phyloP scores from a whole-genome alignment of 2,888 invertebrate species.

The Leptinotarsa juncta region DNA sequence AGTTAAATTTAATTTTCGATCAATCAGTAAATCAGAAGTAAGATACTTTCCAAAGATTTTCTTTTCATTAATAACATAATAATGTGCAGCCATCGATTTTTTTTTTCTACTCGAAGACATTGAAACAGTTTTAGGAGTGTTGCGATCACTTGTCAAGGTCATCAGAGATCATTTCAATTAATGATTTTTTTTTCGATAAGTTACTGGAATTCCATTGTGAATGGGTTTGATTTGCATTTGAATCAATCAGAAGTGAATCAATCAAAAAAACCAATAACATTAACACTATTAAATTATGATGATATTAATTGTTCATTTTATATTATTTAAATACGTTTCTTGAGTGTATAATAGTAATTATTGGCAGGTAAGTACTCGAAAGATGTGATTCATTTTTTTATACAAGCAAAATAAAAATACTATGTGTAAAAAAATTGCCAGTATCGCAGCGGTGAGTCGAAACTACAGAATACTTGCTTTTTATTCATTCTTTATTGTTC shows the following conservation, averaged over 20 bases:
- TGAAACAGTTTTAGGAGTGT: neutral
- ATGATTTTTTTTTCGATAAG: neutral
- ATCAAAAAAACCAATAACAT: neutral
- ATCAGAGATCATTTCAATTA: neutral
- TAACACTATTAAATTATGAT: neutral
- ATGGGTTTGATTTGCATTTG: neutral
- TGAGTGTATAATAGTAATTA: too few species aligned
- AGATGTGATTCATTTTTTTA: too few species aligned
- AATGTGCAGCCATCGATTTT: neutral
- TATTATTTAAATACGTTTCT: too few species aligned
- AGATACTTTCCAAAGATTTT: neutral
- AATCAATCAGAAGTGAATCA: neutral
- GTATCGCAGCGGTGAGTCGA: too few species aligned
- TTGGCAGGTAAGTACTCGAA: too few species aligned
- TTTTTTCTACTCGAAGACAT: neutral
- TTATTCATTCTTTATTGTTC: too few species aligned
- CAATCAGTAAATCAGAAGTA: neutral
- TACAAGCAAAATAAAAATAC: too few species aligned
- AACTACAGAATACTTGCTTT: too few species aligned
- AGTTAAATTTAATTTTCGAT: too few species aligned
- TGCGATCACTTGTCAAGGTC: neutral
- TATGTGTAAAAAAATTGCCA: too few species aligned
- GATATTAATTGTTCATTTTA: neutral
- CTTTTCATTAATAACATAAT: neutral
- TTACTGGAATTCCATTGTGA: neutral